Percentiles rank a stretch among this genome's conserved stretches.
Evolutionary conservation across 2,113 vertebrate species (phyloP).

Genomic region (Pyrgilauda ruficollis): DNA sequence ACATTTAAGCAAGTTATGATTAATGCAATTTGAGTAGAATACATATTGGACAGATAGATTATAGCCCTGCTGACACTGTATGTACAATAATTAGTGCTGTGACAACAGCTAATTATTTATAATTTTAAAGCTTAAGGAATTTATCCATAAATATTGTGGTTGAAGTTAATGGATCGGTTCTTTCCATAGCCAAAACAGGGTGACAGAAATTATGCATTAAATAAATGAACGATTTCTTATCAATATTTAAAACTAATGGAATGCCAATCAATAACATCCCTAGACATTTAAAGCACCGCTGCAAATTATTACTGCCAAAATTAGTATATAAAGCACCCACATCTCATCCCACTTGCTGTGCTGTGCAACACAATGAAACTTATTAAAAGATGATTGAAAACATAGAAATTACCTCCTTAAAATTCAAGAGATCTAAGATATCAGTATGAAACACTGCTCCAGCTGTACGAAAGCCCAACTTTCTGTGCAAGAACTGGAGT

Average conservation of each 20-base stretch:
- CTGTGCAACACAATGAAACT: not conserved
- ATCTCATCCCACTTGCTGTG: not conserved
- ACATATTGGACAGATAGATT: conserved; percentile 65
- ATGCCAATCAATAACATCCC: conserved; percentile 2
- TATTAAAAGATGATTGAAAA: conserved; percentile 12
- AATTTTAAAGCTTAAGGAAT: conserved; percentile 50
- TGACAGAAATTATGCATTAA: conserved; percentile 8
- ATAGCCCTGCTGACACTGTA: conserved; percentile 45
- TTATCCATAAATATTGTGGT: conserved; percentile 37
- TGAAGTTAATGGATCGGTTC: conserved; percentile 3
- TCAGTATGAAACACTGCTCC: not conserved
- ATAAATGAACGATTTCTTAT: conserved; percentile 20
- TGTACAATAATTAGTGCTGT: conserved; percentile 48
- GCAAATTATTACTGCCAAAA: conserved; percentile 5
- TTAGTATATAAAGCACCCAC: not conserved
- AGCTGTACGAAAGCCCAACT: not conserved
- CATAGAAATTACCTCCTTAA: not conserved
- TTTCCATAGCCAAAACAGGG: not conserved
- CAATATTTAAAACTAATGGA: conserved; percentile 54
- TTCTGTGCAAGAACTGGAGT: not conserved
- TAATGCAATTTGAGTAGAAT: conserved; percentile 50
- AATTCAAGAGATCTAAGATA: not conserved
- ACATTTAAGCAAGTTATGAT: conserved; percentile 62
- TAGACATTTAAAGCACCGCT: not conserved
- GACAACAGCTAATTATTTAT: conserved; percentile 63